Conservation (phyloP, 1,140 invertebrate genomes). For the Panagrolaimus sp. region DNA sequence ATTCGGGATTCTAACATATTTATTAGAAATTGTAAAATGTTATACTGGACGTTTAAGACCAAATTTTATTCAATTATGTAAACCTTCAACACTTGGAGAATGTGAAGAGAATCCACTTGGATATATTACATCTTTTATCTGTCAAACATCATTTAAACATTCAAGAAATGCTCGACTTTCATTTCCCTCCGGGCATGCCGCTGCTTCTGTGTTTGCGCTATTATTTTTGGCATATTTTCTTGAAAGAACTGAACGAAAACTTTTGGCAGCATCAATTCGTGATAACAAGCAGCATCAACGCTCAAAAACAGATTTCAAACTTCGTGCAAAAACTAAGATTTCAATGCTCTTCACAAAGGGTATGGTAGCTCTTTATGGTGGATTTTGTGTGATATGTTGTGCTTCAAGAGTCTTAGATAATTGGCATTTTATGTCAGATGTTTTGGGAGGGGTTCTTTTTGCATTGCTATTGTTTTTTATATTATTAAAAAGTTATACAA, state of each 20-base stretch:
- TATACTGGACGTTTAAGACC: constrained; percentile 19
- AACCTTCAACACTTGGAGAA: constrained; percentile 7
- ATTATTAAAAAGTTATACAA: neutral
- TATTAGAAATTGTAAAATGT: constrained; percentile 23
- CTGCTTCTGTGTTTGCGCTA: constrained; percentile 21
- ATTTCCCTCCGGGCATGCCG: constrained; percentile 30
- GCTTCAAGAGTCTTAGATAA: constrained; percentile 17
- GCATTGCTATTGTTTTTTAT: neutral
- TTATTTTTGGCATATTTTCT: constrained; percentile 26
- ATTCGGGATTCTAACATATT: constrained; percentile 18
- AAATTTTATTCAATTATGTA: constrained; percentile 26
- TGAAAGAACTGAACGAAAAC: neutral
- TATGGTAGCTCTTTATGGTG: neutral
- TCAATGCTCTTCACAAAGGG: neutral
- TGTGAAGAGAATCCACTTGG: constrained; percentile 13
- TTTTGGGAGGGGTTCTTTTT: constrained; percentile 10
- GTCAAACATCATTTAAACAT: constrained; percentile 19
- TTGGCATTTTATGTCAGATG: constrained; percentile 26
- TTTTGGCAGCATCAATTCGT: neutral
- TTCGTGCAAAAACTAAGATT: neutral
- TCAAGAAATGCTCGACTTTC: constrained; percentile 17
- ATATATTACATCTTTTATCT: constrained; percentile 19
- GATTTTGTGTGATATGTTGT: constrained; percentile 24
- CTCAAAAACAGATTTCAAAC: neutral
- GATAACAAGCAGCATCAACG: too few relatives aligned